A percentile compares a stretch with the other conserved stretches of the same genome.
phyloP scores from a whole-genome alignment of 92 coral and sea anemone species.

The Zoanthus gigantus region DNA sequence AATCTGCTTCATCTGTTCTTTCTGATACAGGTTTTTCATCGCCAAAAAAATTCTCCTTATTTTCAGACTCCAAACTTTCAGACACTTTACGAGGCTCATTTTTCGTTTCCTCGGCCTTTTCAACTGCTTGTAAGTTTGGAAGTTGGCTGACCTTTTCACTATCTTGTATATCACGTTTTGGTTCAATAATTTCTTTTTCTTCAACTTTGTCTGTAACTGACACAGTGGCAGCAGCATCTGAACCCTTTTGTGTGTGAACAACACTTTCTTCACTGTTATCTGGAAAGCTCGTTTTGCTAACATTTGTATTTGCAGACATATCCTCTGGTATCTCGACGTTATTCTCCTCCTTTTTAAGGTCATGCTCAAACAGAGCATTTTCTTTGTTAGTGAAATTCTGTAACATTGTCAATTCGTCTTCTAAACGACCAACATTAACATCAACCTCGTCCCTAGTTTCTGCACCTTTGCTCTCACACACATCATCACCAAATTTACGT shows the following conservation, averaged over 20 bases:
- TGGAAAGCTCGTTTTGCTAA: not conserved
- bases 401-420: not conserved
- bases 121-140: not conserved
- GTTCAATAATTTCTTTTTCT: not conserved
- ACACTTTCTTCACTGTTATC: not conserved
- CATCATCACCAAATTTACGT: not conserved
- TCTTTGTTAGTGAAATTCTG: not conserved
- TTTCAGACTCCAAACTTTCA: not conserved
- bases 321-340: not conserved
- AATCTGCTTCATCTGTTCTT: not conserved
- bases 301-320: not conserved
- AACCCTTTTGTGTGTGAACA: not conserved
- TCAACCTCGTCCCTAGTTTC: slow-evolving; percentile 5
- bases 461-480: not conserved
- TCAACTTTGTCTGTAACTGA: not conserved
- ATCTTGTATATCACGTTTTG: not conserved
- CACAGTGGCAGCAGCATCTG: not conserved
- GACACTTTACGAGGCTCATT: not conserved
- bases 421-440: not conserved
- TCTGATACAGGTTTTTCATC: not conserved
- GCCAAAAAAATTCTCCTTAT: not conserved
- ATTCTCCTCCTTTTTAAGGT: not conserved
- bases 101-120: not conserved
- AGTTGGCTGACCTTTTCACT: not conserved
- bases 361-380: not conserved